Evolutionary conservation across 1,140 invertebrate genomes (phyloP), one percentile per base, ranked within the genome.

Genomic region (Lepidostoma basale): DNA sequence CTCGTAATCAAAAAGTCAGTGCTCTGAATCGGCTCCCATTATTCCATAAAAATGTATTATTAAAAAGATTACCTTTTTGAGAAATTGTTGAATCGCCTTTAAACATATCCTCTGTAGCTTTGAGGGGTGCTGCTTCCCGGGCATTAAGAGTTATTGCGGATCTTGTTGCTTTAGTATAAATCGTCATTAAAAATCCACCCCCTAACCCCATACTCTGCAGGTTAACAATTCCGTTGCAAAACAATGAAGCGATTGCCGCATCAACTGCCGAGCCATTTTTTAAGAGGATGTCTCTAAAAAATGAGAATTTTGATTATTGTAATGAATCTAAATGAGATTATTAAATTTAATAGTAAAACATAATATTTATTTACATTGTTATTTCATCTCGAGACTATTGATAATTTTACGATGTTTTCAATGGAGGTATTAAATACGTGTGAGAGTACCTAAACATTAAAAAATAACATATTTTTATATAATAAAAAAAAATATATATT

Each of bases 171-270:
- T 81, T 85, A 44, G 89, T 87, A 76, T 94, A 97, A 47, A 94
- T 85, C 2, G 92, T 92, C 89, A 95, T 91, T 64, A 96, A 79
- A 76, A 91, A 90, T 0, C 94, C 95, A 45, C 96, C 96, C 3
- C 95, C 95, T 0, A 96, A 76, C 0, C 96, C 96, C 85, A 94
- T 90, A 75, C 91, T 93, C 73, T 97, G 92, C 70, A 90, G 84
- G 75, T 94, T 92, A 10, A 93, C 83, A 0, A 97, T 85, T 0
- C 94, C 92, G 73, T 93, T 91, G 84, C 95, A 97, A 64, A 97
- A 89, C 74, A 95, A 81, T 0, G 91, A 81, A 0, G 93, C 90
- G 20, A 98, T 88, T 0, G 92, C 88, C 1, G 94, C 91, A 78
- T 98, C 96, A 12, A 96, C 90, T 0, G 93, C 94, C 70, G 90